Percentiles rank a stretch among this genome's conserved stretches.
Conservation (phyloP, 2,888 invertebrate species). For the Eristalis intricaria region DNA sequence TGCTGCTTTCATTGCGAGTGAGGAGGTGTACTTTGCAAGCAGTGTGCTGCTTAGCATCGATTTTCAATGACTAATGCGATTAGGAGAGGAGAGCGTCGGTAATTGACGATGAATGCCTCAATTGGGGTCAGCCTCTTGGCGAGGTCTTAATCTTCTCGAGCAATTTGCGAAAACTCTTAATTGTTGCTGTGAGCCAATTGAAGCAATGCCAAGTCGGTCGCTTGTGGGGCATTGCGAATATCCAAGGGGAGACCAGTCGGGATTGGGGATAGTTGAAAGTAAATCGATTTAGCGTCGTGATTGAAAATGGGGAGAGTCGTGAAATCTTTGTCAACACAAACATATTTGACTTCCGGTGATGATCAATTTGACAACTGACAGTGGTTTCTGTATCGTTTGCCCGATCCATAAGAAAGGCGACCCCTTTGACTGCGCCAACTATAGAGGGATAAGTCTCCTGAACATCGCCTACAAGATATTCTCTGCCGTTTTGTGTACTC, state of each 20-base stretch:
- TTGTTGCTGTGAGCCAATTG: neutral
- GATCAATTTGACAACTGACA: no score
- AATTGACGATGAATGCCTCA: neutral
- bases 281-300: neutral
- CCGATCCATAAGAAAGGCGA: no score
- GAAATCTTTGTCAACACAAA: no score
- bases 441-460: no score
- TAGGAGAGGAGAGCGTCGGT: neutral
- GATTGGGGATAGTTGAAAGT: neutral
- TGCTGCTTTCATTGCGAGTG: neutral
- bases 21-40: neutral
- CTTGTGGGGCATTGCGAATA: neutral
- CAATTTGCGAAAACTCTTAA: neutral
- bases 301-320: no score
- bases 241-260: neutral
- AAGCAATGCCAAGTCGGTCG: neutral
- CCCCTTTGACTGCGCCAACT: no score
- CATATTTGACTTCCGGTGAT: no score
- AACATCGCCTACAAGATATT: no score
- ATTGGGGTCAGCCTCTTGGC: neutral
- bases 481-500: no score
- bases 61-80: constrained; percentile 24
- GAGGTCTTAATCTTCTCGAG: neutral
- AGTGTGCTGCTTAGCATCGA: neutral
- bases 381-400: no score